Base-by-base conservation (phyloP, 2,113 vertebrate species). In the Sarotherodon lohbergeri region DNA sequence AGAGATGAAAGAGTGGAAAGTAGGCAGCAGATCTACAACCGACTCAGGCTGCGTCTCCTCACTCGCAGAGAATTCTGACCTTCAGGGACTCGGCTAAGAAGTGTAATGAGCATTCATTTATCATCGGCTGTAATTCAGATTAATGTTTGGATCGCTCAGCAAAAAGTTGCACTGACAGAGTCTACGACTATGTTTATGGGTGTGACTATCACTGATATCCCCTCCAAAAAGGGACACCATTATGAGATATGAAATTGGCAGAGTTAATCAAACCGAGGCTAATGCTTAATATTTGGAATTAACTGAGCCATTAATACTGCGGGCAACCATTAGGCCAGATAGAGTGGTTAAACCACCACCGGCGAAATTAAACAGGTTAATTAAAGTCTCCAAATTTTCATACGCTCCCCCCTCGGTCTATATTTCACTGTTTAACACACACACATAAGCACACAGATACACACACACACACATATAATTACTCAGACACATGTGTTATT, bases 361-460 rank as follows among this genome's bases (percentile, higher is more conserved):
- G 90, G 91, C 88, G 1, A 92, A 95, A 95, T 95, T 94, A 94
- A 94, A 94, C 91, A 93, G 94, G 94, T 95, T 96, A 96, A 95
- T 95, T 95, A 95, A 95, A 95, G 93, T 95, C 92, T 93, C 80
- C 73, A 86, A 84, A 94, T 93, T 90, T 89, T 81, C 86, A 88
- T 86, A 54, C 85, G 48, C 84, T 88, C 59, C 82, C 68, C 68
- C 32, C 82, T 83, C 61, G 9, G 82, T 91, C 87, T 90, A 29
- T 78, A 57, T 86, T 79, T 81, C 85, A 55, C 85, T 79, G 46
- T 81, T 59, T 32, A 68, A 87, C 83, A 81, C 87, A 85, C 88
- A 83, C 73, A 86, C 24, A 89, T 57, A 86, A 19, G 46, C 46
- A 52, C 73, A 52, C 32, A 83, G 34, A 63, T 19, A 84, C 81